Percentiles rank a stretch among this genome's conserved stretches.
Evolutionary conservation across 1,140 invertebrate genomes (phyloP).

Genomic region (Pantala flavescens): DNA sequence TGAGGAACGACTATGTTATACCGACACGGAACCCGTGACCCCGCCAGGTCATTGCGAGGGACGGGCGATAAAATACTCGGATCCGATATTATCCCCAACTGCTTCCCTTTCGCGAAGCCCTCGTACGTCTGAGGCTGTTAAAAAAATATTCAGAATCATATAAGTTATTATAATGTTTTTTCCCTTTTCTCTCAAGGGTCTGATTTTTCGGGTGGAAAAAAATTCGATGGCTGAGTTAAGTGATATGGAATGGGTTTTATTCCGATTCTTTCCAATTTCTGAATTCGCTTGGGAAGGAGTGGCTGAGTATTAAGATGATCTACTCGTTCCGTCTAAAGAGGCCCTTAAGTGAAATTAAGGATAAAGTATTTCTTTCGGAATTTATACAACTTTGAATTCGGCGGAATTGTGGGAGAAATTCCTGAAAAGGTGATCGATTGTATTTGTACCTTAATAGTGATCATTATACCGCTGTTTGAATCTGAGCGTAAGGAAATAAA

Average conservation of each 20-base stretch:
- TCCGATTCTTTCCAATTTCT: background rate
- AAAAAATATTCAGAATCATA: background rate
- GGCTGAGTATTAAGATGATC: too few relatives aligned
- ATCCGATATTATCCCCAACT: background rate
- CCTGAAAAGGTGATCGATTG: too few relatives aligned
- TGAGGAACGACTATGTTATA: background rate
- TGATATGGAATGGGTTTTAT: background rate
- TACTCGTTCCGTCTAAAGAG: too few relatives aligned
- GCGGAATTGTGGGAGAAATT: too few relatives aligned
- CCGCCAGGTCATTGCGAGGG: background rate
- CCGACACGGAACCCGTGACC: conserved; percentile 5
- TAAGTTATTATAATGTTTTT: conserved; percentile 5
- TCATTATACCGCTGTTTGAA: too few relatives aligned
- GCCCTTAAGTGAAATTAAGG: too few relatives aligned
- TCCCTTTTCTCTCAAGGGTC: background rate
- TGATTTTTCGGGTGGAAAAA: background rate
- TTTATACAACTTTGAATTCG: too few relatives aligned
- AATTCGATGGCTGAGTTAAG: background rate
- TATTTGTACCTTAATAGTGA: too few relatives aligned
- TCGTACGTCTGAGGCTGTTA: background rate
- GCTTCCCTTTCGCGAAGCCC: background rate
- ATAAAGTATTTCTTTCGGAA: too few relatives aligned
- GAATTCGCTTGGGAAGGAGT: too few relatives aligned
- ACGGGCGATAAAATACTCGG: background rate
- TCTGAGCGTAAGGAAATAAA: too few relatives aligned